These are phyloP conservation scores for Drosophila nigrodunni DNA, from an alignment of 1,140 invertebrate species.

Conservation along the genomic window DNA sequence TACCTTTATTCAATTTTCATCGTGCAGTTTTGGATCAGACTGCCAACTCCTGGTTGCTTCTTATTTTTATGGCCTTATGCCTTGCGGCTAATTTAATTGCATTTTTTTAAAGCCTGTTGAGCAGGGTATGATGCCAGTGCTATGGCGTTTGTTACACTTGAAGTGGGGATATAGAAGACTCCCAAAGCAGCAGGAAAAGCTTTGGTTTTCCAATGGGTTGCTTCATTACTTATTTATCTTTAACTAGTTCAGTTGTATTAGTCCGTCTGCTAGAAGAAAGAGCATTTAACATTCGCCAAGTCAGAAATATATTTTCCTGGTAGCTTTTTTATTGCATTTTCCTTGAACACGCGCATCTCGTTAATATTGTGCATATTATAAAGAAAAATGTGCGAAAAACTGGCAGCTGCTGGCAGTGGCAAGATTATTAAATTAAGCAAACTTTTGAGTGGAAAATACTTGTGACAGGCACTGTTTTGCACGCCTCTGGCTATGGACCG, in stretches of 20 bases:
- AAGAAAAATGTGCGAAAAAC: constrained; percentile 22
- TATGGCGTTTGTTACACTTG: background rate
- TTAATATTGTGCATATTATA: constrained; percentile 47
- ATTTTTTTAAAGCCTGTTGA: constrained; percentile 13
- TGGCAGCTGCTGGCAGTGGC: constrained; percentile 31
- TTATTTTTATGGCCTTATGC: constrained; percentile 56
- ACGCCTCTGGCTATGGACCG: background rate
- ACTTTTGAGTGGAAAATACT: constrained; percentile 21
- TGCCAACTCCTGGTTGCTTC: background rate
- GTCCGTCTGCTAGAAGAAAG: background rate
- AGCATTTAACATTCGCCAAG: background rate
- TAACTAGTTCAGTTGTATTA: too few relatives aligned
- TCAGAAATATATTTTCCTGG: background rate
- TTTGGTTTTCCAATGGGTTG: too few relatives aligned
- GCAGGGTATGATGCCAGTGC: background rate
- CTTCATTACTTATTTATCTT: too few relatives aligned
- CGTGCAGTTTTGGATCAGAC: background rate
- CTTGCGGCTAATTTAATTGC: constrained; percentile 80
- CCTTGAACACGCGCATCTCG: background rate
- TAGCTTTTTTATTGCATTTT: constrained; percentile 71
- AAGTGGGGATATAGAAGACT: too few relatives aligned
- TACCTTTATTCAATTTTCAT: constrained; percentile 67
- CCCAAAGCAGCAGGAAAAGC: too few relatives aligned
- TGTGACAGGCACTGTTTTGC: constrained; percentile 3
- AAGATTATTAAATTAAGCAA: constrained; percentile 62